phyloP scores from a whole-genome alignment of 2,888 invertebrate genomes.

The Crematogaster levior region DNA sequence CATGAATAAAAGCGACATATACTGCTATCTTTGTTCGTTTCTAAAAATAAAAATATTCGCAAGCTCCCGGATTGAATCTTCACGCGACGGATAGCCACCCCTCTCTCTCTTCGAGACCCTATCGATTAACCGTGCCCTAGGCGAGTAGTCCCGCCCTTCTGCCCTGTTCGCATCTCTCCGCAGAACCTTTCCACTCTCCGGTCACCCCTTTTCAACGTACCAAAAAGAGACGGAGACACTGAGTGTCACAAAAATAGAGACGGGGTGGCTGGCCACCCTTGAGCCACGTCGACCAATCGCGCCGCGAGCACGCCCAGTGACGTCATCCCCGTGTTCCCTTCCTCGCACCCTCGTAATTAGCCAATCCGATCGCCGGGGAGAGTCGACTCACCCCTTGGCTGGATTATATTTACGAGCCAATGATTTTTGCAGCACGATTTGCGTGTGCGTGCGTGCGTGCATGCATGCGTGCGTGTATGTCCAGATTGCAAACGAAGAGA shows the following conservation, averaged over 20 bases:
- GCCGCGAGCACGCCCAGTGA: slow-evolving; percentile 80
- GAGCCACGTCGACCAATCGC: slow-evolving; percentile 76
- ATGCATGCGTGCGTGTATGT: slow-evolving; percentile 36
- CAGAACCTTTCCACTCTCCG: slow-evolving; percentile 1
- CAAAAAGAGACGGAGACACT: slow-evolving; percentile 30
- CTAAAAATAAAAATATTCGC: not conserved
- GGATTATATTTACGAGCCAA: slow-evolving; percentile 75
- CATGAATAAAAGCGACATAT: not conserved
- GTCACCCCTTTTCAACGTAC: slow-evolving; percentile 14
- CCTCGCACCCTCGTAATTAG: slow-evolving; percentile 77
- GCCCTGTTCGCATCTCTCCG: slow-evolving; percentile 28
- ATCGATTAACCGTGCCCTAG: slow-evolving; percentile 72
- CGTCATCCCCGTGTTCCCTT: slow-evolving; percentile 72
- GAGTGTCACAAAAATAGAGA: slow-evolving; percentile 41
- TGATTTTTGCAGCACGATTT: slow-evolving; percentile 68
- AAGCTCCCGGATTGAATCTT: not conserved
- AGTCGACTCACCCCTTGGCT: slow-evolving; percentile 57
- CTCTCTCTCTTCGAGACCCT: slow-evolving; percentile 57
- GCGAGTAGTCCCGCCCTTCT: slow-evolving; percentile 64
- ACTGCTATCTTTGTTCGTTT: not conserved
- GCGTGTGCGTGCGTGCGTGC: slow-evolving; percentile 9
- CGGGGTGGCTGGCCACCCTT: slow-evolving; percentile 66
- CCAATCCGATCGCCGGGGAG: slow-evolving; percentile 78
- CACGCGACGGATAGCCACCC: slow-evolving; percentile 4
- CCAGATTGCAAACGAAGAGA: slow-evolving; percentile 60